A percentile compares a stretch with the other conserved stretches of the same genome.
These are phyloP conservation scores for Lochmaea crataegi DNA, from an alignment of 2,888 invertebrate species.

Conservation along the genomic window DNA sequence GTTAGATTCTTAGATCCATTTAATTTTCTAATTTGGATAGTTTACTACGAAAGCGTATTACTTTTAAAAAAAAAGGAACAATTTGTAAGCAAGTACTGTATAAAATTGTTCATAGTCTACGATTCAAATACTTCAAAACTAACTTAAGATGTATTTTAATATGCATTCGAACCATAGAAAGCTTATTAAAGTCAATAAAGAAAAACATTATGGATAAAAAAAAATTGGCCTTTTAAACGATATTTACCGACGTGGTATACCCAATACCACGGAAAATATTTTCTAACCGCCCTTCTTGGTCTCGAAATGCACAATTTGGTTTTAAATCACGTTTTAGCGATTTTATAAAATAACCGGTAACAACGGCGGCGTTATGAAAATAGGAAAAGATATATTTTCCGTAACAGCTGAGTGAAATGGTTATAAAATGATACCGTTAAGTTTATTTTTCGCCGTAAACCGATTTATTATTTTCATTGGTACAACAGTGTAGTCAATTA, in stretches of 20 bases:
- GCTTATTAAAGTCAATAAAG: too few relatives aligned
- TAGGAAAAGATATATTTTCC: constrained; percentile 24
- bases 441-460: constrained; percentile 10
- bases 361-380: constrained; percentile 22
- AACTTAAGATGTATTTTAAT: too few relatives aligned
- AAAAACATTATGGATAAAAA: neutral
- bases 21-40: too few relatives aligned
- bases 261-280: neutral
- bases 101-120: too few relatives aligned
- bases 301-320: neutral
- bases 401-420: constrained; percentile 20
- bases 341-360: constrained; percentile 2
- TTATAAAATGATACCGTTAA: constrained; percentile 19
- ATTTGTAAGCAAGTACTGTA: too few relatives aligned
- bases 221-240: neutral
- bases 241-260: neutral
- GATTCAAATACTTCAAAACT: too few relatives aligned
- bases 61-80: too few relatives aligned
- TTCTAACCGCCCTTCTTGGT: neutral
- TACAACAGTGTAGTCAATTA: neutral
- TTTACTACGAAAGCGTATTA: too few relatives aligned
- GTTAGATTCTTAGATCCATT: too few relatives aligned
- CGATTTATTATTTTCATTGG: constrained; percentile 15
- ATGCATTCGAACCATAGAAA: too few relatives aligned
- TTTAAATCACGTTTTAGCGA: constrained; percentile 5